Conservation (phyloP, 2,113 vertebrate genomes). For the Rousettus leschenaultii region DNA sequence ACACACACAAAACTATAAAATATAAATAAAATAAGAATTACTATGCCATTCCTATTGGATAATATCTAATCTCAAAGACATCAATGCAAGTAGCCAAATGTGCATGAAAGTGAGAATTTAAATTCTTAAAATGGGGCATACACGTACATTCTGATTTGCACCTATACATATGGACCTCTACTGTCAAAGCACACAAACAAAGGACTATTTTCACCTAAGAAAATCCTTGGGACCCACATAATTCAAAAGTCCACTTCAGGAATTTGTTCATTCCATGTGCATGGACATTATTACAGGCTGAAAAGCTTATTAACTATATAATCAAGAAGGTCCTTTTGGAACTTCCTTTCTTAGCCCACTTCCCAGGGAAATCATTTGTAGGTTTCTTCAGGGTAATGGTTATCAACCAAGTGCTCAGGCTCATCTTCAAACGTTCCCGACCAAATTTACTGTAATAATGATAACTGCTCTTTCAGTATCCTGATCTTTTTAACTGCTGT, state of each 20-base stretch:
- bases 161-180: neutral
- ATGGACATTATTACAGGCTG: conserved; percentile 29
- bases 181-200: neutral
- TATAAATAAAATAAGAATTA: neutral
- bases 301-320: conserved; percentile 60
- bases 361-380: conserved; percentile 49
- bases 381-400: conserved; percentile 62
- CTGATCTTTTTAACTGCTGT: conserved; percentile 65
- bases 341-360: conserved; percentile 42
- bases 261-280: conserved; percentile 29
- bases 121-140: neutral
- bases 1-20: neutral
- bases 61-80: neutral
- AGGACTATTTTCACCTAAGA: neutral
- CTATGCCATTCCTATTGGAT: neutral
- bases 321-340: conserved; percentile 55
- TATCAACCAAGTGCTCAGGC: conserved; percentile 65
- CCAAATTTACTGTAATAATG: conserved; percentile 62
- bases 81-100: neutral
- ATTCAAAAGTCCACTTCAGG: conserved; percentile 40
- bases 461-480: conserved; percentile 59
- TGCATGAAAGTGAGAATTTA: neutral
- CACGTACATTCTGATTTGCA: neutral
- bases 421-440: conserved; percentile 61
- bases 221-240: neutral